phyloP scores from a whole-genome alignment of 2,113 vertebrate species.

The Arothron firmamentum region DNA sequence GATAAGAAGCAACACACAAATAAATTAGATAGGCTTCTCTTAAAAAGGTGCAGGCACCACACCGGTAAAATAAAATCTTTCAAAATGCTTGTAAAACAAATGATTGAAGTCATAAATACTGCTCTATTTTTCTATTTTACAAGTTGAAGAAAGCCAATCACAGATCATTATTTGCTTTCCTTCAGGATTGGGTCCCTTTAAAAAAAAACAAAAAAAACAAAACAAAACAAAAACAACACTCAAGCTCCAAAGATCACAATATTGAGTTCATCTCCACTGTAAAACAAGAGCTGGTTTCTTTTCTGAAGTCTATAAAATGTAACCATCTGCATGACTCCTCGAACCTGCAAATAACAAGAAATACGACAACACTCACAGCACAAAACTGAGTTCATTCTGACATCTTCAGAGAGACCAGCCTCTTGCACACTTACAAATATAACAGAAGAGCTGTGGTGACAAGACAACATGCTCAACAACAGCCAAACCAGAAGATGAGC shows the following conservation, averaged over 20 bases:
- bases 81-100: constrained; percentile 32
- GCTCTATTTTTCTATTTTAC: constrained; percentile 55
- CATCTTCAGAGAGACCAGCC: constrained; percentile 68
- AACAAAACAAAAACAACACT: constrained; percentile 25
- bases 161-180: constrained; percentile 54
- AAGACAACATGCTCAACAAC: constrained; percentile 32
- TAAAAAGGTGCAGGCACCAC: constrained; percentile 35
- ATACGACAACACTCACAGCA: constrained; percentile 38
- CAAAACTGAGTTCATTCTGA: constrained; percentile 45
- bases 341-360: constrained; percentile 28
- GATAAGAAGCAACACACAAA: constrained; percentile 50
- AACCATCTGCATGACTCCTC: constrained; percentile 34
- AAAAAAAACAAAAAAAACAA: constrained; percentile 49
- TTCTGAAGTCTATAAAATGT: constrained; percentile 49
- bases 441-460: constrained; percentile 39
- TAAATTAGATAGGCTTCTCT: constrained; percentile 58
- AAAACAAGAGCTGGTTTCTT: constrained; percentile 35
- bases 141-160: constrained; percentile 64
- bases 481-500: neutral
- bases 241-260: constrained; percentile 44
- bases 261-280: constrained; percentile 41
- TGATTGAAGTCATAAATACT: constrained; percentile 61
- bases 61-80: constrained; percentile 26
- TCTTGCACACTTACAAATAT: constrained; percentile 39
- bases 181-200: constrained; percentile 65